These are phyloP conservation scores for Irena cyanogastra DNA, from an alignment of 2,113 vertebrate genomes.

Conservation along the genomic window DNA sequence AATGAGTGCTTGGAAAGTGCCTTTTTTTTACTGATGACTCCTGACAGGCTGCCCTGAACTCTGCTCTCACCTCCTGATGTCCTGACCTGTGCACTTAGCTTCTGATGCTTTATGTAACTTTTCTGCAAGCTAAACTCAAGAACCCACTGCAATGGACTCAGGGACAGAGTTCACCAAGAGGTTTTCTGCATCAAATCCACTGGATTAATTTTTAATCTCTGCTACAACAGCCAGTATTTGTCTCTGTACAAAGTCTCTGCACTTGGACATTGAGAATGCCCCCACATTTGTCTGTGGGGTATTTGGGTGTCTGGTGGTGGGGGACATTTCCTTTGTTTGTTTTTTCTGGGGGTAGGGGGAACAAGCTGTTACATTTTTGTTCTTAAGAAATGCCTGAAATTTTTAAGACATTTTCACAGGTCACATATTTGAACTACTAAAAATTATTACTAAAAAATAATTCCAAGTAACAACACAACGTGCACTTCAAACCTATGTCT, in stretches of 20 bases:
- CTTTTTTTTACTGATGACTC: neutral
- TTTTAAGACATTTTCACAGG: neutral
- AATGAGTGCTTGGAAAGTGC: neutral
- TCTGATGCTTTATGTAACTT: neutral
- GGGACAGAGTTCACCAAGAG: neutral
- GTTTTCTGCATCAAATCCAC: neutral
- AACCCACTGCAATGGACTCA: neutral
- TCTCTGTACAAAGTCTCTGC: neutral
- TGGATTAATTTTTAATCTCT: conserved; percentile 36
- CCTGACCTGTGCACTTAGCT: neutral
- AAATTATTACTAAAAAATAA: neutral
- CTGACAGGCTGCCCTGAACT: neutral
- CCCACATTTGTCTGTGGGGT: neutral
- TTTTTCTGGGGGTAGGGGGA: neutral
- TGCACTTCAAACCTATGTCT: neutral
- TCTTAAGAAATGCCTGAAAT: neutral
- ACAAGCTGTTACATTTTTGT: neutral
- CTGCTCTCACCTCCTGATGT: neutral
- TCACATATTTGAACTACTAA: neutral
- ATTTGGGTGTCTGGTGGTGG: rapidly evolving
- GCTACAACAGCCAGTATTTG: neutral
- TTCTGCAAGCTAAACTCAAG: neutral
- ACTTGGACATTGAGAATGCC: neutral
- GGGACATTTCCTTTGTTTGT: neutral
- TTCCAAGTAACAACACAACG: neutral